Evolutionary conservation across 1,140 invertebrate genomes (phyloP).

Genomic region (Drosophila obscura): DNA sequence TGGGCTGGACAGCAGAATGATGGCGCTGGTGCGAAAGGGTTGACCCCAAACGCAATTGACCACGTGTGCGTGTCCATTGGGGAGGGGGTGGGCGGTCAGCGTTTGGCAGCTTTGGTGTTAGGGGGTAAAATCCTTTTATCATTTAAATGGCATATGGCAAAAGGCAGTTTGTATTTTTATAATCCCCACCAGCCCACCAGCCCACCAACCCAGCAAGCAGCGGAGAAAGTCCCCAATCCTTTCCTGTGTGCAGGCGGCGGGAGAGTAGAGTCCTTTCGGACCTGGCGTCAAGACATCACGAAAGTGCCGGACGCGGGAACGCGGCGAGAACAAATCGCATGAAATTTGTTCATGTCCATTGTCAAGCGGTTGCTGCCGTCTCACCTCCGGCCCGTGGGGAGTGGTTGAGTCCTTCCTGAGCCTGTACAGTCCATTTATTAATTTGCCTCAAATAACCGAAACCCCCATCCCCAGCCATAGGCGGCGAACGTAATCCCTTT

Average conservation of each 20-base stretch:
- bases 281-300: conserved; percentile 55
- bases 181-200: conserved; percentile 24
- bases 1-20: conserved; percentile 60
- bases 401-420: not conserved
- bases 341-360: conserved; percentile 77
- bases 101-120: not conserved
- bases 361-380: conserved; percentile 40
- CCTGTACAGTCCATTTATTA: conserved; percentile 61
- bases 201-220: conserved; percentile 6
- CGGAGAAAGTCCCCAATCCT: conserved; percentile 1
- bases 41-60: conserved; percentile 82
- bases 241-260: not conserved
- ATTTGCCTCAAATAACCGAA: conserved; percentile 62
- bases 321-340: conserved; percentile 59
- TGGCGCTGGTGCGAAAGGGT: conserved; percentile 79
- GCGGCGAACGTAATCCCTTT: conserved; percentile 42
- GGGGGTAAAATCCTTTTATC: conserved; percentile 73
- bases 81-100: conserved; percentile 4
- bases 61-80: conserved; percentile 70
- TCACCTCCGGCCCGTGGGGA: conserved; percentile 7
- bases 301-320: conserved; percentile 57
- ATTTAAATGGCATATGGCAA: conserved; percentile 82
- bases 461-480: conserved; percentile 1
- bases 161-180: conserved; percentile 81
- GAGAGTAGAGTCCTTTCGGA: not conserved